Base-by-base conservation (phyloP, 1,140 invertebrate genomes). In the Cyclargus thomasi region DNA sequence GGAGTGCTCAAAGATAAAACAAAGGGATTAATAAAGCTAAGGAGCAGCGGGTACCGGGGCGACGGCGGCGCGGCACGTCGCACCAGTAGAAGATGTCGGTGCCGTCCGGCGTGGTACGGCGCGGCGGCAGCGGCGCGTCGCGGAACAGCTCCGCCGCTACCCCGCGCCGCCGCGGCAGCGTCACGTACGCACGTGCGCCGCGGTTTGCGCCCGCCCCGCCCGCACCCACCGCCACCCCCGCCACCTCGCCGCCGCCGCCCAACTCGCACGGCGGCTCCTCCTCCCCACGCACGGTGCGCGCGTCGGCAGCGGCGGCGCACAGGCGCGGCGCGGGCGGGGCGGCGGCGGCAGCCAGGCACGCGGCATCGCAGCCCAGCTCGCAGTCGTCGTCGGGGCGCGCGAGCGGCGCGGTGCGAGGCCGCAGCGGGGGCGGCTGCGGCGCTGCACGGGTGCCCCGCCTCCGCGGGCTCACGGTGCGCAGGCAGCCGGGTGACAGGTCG, bases 11-110 rank as follows among this genome's bases (percentile, higher is more conserved):
- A 36, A 29, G 2, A 6, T 39, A 18, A 22, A 2, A 14, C 29
- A 57, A 17, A 63, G 22, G 21, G 62, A 59, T 53, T 11, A 39
- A n/a, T 10, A n/a, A 47, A 39, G n/a, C 10, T 18, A 53, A 39
- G 20, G 22, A 59, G 18, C 23, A 8, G 68, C 53, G 21, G 18
- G 69, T 88, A 93, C 92, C 93, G 83, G 91, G 86, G 53, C 78
- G 74, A 66, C 80, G 81, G 73, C 90, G 91, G 70, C 92, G 92
- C 69, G 92, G 92, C 77, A 94, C 78, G 88, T 96, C 95, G 90
- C 95, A 96, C 95, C 95, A 96, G 90, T 96, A 96, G 92, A 95
- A 95, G 85, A 96, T 94, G 74, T 94, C 93, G 23, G 95, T 96
- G 73, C 95, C 95, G 90, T 96, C 95, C 23, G 95, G 94, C 47